These are phyloP conservation scores for Umimayanthus kanabou DNA, from an alignment of 92 coral and sea anemone species.

Conservation along the genomic window DNA sequence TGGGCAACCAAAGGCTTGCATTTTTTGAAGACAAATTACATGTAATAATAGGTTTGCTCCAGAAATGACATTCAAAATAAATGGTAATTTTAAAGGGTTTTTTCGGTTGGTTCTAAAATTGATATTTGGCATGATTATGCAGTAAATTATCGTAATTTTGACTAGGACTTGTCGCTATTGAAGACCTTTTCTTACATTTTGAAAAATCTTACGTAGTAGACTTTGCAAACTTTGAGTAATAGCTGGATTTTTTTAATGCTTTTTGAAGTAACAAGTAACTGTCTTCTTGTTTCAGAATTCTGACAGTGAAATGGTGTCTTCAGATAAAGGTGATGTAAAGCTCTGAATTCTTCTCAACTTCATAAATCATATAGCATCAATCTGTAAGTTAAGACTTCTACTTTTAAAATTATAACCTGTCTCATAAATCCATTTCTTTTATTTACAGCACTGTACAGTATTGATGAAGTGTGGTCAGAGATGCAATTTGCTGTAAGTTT, in stretches of 20 bases:
- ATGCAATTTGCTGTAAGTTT: constrained; percentile 95
- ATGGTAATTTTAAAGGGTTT: too few relatives aligned
- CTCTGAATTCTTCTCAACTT: neutral
- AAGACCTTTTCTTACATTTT: neutral
- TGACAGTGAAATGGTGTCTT: constrained; percentile 17
- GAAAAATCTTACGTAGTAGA: neutral
- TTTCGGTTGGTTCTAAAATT: too few relatives aligned
- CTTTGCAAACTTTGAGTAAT: too few relatives aligned
- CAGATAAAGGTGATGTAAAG: constrained; percentile 7
- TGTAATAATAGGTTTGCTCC: too few relatives aligned
- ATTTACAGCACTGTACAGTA: constrained; percentile 70
- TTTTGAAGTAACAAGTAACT: neutral
- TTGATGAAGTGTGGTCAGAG: constrained; percentile 99
- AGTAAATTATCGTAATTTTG: too few relatives aligned
- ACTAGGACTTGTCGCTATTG: neutral
- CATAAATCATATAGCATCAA: neutral
- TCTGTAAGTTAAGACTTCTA: too few relatives aligned
- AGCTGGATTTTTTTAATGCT: neutral
- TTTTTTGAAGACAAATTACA: too few relatives aligned
- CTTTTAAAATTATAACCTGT: neutral
- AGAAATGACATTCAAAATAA: too few relatives aligned
- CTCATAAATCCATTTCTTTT: neutral
- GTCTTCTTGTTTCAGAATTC: constrained; percentile 31
- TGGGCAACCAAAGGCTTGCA: too few relatives aligned
- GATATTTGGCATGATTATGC: too few relatives aligned